These are phyloP conservation scores for Bubo bubo DNA, from an alignment of 2,113 vertebrate genomes.

Conservation along the genomic window DNA sequence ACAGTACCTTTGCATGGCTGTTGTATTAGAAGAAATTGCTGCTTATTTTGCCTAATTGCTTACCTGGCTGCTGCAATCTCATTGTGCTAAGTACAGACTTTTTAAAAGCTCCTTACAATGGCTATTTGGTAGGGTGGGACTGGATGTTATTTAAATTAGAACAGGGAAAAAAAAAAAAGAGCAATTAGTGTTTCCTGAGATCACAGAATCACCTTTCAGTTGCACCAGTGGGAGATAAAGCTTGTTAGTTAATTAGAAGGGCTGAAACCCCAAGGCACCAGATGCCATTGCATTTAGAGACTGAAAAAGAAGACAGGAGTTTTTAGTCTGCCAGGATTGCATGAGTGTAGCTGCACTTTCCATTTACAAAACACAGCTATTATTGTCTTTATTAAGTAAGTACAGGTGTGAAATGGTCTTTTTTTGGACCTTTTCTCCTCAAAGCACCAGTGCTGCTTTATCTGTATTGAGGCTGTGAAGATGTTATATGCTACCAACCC, in stretches of 20 bases:
- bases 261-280: background rate
- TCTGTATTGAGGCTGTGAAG: background rate
- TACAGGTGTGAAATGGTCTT: background rate
- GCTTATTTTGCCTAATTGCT: background rate
- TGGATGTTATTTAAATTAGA: background rate
- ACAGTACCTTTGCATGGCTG: background rate
- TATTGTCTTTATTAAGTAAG: background rate
- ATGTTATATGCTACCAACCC: background rate
- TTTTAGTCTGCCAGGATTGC: background rate
- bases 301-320: background rate
- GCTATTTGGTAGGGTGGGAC: background rate
- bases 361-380: background rate
- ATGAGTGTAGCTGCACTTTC: background rate
- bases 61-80: background rate
- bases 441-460: background rate
- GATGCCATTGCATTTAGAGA: background rate
- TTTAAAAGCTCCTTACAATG: background rate
- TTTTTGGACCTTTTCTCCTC: background rate
- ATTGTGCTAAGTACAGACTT: background rate
- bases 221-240: background rate
- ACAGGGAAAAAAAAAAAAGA: background rate
- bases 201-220: background rate
- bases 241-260: slow-evolving; percentile 2
- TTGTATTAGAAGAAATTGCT: background rate
- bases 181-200: background rate